Percentiles rank a stretch among this genome's conserved stretches.
These are phyloP conservation scores for Hecatera dysodea DNA, from an alignment of 2,888 invertebrate species.

Conservation along the genomic window DNA sequence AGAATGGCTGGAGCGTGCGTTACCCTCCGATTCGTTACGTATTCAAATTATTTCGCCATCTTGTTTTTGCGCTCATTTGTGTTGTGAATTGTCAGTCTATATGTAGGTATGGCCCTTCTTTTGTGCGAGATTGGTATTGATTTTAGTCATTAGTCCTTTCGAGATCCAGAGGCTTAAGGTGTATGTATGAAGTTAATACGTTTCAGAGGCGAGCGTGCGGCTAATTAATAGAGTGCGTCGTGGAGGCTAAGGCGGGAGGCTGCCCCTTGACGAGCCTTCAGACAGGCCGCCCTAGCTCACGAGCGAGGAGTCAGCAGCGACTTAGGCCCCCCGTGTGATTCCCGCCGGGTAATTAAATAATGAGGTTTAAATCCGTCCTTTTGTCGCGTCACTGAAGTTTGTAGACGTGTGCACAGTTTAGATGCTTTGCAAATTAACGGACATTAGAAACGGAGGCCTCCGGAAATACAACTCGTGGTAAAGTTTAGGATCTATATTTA, in stretches of 20 bases:
- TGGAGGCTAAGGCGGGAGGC: slow-evolving; percentile 74
- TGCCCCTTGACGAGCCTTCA: slow-evolving; percentile 79
- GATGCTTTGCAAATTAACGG: slow-evolving; percentile 54
- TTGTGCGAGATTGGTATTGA: slow-evolving; percentile 75
- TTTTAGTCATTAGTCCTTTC: slow-evolving; percentile 80
- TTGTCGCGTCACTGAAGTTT: slow-evolving; percentile 64
- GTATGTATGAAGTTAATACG: slow-evolving; percentile 45
- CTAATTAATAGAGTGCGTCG: slow-evolving; percentile 85
- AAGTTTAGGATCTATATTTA: not conserved
- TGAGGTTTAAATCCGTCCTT: slow-evolving; percentile 82
- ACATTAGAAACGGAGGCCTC: slow-evolving; percentile 34
- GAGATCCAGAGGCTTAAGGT: slow-evolving; percentile 38
- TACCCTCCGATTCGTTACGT: slow-evolving; percentile 89
- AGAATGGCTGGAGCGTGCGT: slow-evolving; percentile 87
- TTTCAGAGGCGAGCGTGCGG: slow-evolving; percentile 66
- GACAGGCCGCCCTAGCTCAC: slow-evolving; percentile 77
- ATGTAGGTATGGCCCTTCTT: slow-evolving; percentile 76
- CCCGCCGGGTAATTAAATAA: slow-evolving; percentile 86
- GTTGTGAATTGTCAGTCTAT: slow-evolving; percentile 75
- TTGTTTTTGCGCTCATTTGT: slow-evolving; percentile 88
- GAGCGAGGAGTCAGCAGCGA: slow-evolving; percentile 70
- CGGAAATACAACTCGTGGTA: slow-evolving; percentile 16
- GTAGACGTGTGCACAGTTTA: slow-evolving; percentile 55
- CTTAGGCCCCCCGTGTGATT: slow-evolving; percentile 79
- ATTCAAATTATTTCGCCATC: slow-evolving; percentile 89